Base-by-base conservation (phyloP, 2,888 invertebrate genomes). In the Neoitamus cyanurus region DNA sequence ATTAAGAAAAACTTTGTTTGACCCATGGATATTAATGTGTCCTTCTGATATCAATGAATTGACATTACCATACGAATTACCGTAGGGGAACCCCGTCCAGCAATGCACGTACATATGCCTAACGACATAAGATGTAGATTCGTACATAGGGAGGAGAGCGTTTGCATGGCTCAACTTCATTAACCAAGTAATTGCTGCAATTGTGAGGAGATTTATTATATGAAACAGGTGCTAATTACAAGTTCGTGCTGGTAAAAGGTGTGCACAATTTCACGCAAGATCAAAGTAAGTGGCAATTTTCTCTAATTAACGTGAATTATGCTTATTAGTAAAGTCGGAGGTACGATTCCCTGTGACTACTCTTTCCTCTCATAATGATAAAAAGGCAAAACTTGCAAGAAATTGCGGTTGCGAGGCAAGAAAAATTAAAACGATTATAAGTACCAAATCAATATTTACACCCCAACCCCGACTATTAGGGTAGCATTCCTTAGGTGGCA, bases 251-350 rank as follows among this genome's bases (percentile, higher is more conserved):
- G 15, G 58, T 58, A 58, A 58, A 42, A 58, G 58, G 20, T 58
- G 20, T 58, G 58, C 58, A 58, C 58, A 58, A 58, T 58, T 58
- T 58, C 58, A 58, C 58, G 58, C 58, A 58, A 58, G 58, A 58
- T 58, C 58, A 58, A 58, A 58, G 25, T 58, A 58, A 58, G 25
- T 58, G 58, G 58, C 58, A 58, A 5, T 58, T 58, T 58, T 58
- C 25, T 58, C 15, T 58, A 58, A 58, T 58, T 58, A 58, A 58
- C 58, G 58, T 58, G 25, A 58, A 58, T 58, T 20, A 58, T 58
- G 25, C 15, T 9, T 58, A 6, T 25, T 58, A 20, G 20, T 20
- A 15, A 20, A 6, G 20, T n/a, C 6, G 20, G 58, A 5, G 58
- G 25, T 58, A 58, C 15, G 11, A 58, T 58, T 25, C 58, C 5